Evolutionary conservation across 2,113 vertebrate species (phyloP).

Genomic region (Neomonachus schauinslandi): DNA sequence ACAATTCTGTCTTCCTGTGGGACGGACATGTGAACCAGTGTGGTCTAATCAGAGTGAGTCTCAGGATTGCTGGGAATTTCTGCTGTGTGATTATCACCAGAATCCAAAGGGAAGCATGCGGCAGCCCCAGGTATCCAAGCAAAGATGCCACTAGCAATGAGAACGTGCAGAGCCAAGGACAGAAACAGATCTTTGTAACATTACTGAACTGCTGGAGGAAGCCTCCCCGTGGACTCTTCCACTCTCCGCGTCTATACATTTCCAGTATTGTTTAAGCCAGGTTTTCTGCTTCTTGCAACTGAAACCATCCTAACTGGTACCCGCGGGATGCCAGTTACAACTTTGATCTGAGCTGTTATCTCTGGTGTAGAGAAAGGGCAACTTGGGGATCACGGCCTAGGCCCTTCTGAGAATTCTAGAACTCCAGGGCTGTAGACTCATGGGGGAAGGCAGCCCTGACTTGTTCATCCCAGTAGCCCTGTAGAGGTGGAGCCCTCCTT

Average conservation of each 20-base stretch:
- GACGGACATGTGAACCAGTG: background rate
- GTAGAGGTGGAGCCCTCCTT: background rate
- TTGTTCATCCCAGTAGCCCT: background rate
- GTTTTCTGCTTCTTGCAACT: background rate
- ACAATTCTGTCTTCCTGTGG: background rate
- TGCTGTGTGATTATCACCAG: background rate
- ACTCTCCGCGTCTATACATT: background rate
- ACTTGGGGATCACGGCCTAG: background rate
- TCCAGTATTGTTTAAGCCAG: background rate
- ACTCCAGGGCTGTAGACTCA: background rate
- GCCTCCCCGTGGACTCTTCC: background rate
- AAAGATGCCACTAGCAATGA: accelerated
- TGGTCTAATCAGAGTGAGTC: background rate
- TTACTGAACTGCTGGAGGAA: background rate
- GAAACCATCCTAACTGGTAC: background rate
- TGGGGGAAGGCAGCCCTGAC: background rate
- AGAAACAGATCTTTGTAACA: background rate
- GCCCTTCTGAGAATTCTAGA: background rate
- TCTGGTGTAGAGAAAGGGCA: background rate
- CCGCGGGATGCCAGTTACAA: background rate
- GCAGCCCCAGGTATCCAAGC: background rate
- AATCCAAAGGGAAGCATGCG: background rate
- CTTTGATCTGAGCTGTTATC: background rate
- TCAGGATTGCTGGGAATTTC: background rate
- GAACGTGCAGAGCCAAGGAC: background rate